A percentile compares a stretch with the other conserved stretches of the same genome.
Evolutionary conservation across 64 coral and sea anemone genomes (phyloP).

Genomic region (Hydrozoanthus tunicans): DNA sequence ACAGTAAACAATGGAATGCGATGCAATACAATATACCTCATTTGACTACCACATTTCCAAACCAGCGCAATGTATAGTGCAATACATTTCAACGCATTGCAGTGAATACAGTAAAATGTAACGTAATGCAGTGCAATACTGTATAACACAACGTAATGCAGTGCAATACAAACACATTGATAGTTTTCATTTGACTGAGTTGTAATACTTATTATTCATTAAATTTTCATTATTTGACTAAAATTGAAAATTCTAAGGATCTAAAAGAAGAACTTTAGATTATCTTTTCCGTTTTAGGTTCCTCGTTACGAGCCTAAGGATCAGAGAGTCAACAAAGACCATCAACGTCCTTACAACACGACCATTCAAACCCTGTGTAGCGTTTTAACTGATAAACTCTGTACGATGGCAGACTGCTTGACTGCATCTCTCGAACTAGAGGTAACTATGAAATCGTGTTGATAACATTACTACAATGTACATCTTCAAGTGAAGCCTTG

Average conservation of each 20-base stretch:
- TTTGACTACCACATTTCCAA: no score
- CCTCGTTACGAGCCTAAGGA: not conserved
- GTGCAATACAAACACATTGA: no score
- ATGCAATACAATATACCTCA: no score
- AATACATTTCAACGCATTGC: no score
- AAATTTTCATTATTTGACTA: no score
- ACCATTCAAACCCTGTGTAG: not conserved
- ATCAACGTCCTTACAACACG: not conserved
- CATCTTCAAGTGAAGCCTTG: not conserved
- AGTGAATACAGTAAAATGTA: no score
- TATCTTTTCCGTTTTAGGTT: not conserved
- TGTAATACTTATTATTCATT: no score
- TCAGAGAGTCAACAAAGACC: not conserved
- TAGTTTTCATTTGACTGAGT: no score
- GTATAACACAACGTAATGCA: no score
- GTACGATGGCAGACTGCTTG: slow-evolving; percentile 5
- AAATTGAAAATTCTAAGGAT: not conserved
- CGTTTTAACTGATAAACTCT: slow-evolving; percentile 13
- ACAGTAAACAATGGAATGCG: no score
- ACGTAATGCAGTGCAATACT: no score
- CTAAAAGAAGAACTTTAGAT: not conserved
- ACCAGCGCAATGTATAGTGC: no score
- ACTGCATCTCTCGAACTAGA: slow-evolving; percentile 17
- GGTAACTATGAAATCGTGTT: not conserved
- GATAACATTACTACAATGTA: not conserved